phyloP scores from a whole-genome alignment of 2,797 vertebrate species.

The Coregonus suidteri region DNA sequence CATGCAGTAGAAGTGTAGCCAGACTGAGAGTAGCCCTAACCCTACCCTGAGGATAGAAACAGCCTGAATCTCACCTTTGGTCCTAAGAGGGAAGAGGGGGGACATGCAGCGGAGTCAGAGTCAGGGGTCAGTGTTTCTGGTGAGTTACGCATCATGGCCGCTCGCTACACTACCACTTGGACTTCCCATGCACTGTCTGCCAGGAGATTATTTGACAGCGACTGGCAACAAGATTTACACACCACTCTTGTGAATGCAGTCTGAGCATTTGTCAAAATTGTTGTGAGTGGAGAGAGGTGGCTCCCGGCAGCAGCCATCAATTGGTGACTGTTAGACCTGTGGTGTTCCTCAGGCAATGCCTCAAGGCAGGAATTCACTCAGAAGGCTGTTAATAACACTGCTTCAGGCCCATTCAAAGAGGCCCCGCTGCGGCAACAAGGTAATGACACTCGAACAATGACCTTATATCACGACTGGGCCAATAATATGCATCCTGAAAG shows the following conservation, averaged over 20 bases:
- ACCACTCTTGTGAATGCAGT: slow-evolving; percentile 22
- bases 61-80: background rate
- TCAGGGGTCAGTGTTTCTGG: background rate
- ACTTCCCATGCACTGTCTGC: too few species aligned
- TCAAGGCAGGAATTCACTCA: slow-evolving; percentile 37
- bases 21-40: background rate
- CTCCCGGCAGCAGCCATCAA: slow-evolving; percentile 35
- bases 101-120: background rate
- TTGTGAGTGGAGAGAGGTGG: slow-evolving; percentile 20
- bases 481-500: background rate
- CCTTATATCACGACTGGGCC: background rate
- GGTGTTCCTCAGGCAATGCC: slow-evolving; percentile 21
- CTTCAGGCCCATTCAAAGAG: background rate
- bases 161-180: background rate
- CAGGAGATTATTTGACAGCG: too few species aligned
- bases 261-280: slow-evolving; percentile 33
- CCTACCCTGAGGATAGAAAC: background rate
- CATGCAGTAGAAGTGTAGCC: background rate
- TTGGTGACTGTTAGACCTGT: slow-evolving; percentile 31
- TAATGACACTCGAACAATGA: background rate
- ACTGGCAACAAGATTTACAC: background rate
- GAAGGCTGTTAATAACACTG: slow-evolving; percentile 46
- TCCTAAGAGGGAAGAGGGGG: background rate
- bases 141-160: background rate
- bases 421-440: background rate